These are phyloP conservation scores for Riptortus pedestris DNA, from an alignment of 1,140 invertebrate genomes.

Conservation along the genomic window DNA sequence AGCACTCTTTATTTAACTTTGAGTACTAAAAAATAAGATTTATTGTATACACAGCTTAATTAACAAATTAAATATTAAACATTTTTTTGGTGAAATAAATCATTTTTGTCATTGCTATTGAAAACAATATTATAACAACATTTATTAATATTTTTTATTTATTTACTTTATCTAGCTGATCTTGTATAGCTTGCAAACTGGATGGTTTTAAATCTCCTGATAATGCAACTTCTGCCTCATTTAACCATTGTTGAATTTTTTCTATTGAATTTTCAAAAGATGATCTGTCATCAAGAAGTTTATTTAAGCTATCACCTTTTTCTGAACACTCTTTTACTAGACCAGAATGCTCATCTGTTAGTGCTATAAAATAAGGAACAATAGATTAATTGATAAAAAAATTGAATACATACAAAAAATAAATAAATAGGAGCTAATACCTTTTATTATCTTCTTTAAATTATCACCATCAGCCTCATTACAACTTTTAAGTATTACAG, in stretches of 20 bases:
- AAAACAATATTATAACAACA: too few species aligned
- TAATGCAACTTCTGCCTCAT: conserved; percentile 74
- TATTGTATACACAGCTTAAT: neutral
- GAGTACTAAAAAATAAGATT: conserved; percentile 49
- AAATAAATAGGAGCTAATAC: too few species aligned
- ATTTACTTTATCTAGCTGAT: conserved; percentile 63
- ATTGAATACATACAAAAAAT: too few species aligned
- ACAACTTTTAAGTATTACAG: conserved; percentile 68
- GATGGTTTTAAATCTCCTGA: conserved; percentile 65
- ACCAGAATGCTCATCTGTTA: conserved; percentile 26
- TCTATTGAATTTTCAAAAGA: conserved; percentile 70
- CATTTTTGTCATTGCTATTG: too few species aligned
- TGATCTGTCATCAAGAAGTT: conserved; percentile 61
- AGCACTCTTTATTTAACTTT: conserved; percentile 62
- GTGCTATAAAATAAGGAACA: neutral
- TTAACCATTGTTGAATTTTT: conserved; percentile 71
- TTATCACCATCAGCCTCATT: conserved; percentile 55
- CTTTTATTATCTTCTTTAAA: conserved; percentile 52
- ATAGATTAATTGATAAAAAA: too few species aligned
- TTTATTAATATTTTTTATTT: too few species aligned
- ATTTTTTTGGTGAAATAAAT: too few species aligned
- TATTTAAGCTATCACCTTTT: conserved; percentile 41
- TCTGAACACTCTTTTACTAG: conserved; percentile 22
- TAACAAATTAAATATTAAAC: too few species aligned
- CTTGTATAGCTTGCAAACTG: conserved; percentile 67